Evolutionary conservation across 2,888 invertebrate species (phyloP).

Genomic region (Tolmerus cingulatus): DNA sequence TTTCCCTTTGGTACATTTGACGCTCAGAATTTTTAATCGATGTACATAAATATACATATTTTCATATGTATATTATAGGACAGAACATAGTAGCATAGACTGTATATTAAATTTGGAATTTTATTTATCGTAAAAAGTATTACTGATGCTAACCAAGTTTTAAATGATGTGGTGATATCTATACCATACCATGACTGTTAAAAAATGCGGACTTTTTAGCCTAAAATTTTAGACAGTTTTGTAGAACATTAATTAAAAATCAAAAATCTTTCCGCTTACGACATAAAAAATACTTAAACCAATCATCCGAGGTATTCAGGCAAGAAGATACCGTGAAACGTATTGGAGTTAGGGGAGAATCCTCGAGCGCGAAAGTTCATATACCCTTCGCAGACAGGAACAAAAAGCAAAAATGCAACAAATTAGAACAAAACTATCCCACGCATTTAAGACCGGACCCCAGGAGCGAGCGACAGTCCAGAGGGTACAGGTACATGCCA

Average conservation of each 20-base stretch:
- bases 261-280: not conserved
- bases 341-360: not conserved
- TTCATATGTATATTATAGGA: too few species aligned
- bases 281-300: not conserved
- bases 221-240: too few species aligned
- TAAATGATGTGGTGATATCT: too few species aligned
- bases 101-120: too few species aligned
- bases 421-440: constrained; percentile 62
- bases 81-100: too few species aligned
- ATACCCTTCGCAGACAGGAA: not conserved
- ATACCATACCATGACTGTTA: too few species aligned
- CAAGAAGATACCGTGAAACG: not conserved
- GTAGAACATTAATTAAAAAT: not conserved
- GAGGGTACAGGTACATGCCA: constrained; percentile 11
- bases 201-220: too few species aligned
- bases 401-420: constrained; percentile 52
- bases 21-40: too few species aligned
- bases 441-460: constrained; percentile 57
- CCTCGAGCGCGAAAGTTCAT: constrained; percentile 4
- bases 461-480: not conserved
- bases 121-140: too few species aligned
- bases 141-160: too few species aligned
- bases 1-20: too few species aligned
- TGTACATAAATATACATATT: too few species aligned
- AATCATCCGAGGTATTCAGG: not conserved